Percentiles rank a stretch among this genome's conserved stretches.
Conservation (phyloP, 2,797 vertebrate genomes). For the Pipistrellus nathusii region DNA sequence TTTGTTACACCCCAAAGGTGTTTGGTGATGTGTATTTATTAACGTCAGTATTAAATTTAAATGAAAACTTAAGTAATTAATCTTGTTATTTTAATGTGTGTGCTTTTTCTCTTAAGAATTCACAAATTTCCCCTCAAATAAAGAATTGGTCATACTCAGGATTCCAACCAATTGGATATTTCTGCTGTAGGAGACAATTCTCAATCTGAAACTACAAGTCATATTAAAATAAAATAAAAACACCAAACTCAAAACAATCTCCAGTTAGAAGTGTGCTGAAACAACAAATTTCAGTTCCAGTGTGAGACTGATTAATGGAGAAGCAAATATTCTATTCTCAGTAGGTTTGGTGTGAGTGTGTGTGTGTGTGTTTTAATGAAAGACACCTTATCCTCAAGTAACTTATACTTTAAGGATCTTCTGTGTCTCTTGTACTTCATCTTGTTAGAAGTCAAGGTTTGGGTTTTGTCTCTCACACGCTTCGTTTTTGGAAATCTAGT, state of each 20-base stretch:
- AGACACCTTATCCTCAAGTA: background rate
- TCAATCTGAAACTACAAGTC: conserved; percentile 33
- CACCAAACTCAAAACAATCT: background rate
- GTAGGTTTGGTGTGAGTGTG: background rate
- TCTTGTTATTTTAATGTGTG: background rate
- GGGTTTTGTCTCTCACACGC: background rate
- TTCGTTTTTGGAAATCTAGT: conserved; percentile 5
- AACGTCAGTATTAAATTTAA: background rate
- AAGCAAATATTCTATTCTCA: conserved; percentile 7
- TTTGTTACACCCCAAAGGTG: background rate
- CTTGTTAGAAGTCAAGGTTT: conserved; percentile 29
- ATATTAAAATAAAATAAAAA: conserved; percentile 50
- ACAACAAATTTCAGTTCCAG: background rate
- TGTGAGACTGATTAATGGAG: background rate
- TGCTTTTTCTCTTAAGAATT: conserved; percentile 17
- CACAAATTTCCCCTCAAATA: background rate
- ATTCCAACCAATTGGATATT: background rate
- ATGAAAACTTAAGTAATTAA: conserved; percentile 10
- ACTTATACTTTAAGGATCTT: conserved; percentile 19
- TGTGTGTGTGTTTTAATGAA: background rate
- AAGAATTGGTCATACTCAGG: background rate
- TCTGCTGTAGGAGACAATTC: background rate
- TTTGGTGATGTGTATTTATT: background rate
- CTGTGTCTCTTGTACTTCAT: background rate
- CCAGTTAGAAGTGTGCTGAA: background rate